Evolutionary conservation across 2,797 vertebrate species (phyloP).

Genomic region (Antrozous pallidus): DNA sequence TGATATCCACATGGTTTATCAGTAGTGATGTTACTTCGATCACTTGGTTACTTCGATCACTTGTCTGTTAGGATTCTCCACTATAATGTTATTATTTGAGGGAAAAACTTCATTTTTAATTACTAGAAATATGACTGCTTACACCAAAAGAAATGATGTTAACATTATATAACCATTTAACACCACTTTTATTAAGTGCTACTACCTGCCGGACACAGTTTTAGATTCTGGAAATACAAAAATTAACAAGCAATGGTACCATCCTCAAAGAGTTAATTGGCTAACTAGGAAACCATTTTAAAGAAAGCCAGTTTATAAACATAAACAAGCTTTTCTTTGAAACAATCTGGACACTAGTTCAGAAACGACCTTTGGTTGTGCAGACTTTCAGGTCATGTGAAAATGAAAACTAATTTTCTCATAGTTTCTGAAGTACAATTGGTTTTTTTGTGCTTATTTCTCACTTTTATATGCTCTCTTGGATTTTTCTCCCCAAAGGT

Average conservation of each 20-base stretch:
- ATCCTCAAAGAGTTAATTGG: background rate
- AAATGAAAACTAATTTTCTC: slow-evolving; percentile 30
- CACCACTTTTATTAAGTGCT: background rate
- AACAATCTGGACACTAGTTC: background rate
- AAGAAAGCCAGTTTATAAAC: slow-evolving; percentile 25
- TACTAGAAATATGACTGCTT: slow-evolving; percentile 7
- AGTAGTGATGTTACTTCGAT: background rate
- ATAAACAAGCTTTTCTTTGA: slow-evolving; percentile 32
- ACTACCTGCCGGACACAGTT: background rate
- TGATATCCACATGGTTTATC: background rate
- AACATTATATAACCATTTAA: background rate
- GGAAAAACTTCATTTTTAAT: background rate
- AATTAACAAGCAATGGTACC: background rate
- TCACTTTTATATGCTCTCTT: slow-evolving; percentile 1
- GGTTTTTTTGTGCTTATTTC: slow-evolving; percentile 18
- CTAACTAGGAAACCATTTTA: background rate
- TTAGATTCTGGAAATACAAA: background rate
- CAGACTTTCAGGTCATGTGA: background rate
- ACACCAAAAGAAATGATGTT: background rate
- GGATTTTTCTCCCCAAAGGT: slow-evolving; percentile 44
- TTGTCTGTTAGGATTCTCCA: slow-evolving; percentile 14
- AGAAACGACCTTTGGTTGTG: background rate
- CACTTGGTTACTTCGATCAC: background rate
- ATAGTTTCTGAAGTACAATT: slow-evolving; percentile 6
- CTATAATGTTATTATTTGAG: background rate